Evolutionary conservation across 2,113 vertebrate genomes (phyloP), one percentile per base, ranked within the genome.

Genomic region (Panthera tigris): DNA sequence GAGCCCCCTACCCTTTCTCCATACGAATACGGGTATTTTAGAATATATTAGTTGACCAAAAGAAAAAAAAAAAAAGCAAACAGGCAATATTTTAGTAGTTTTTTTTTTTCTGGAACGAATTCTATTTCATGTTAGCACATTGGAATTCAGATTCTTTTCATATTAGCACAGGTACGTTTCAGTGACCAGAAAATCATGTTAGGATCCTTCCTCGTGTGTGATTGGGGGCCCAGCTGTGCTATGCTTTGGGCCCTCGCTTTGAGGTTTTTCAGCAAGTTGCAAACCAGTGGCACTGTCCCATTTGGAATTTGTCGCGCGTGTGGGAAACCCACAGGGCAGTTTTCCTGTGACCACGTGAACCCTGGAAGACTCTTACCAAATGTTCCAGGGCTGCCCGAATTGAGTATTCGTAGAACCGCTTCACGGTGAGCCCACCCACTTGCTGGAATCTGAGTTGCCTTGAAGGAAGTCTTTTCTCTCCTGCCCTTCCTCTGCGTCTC

Each of bases 281-380:
- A 57, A 78, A 33, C 33, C 8, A 5, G 41, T 7, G 68, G 27
- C 84, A 1, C 0, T 31, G 16, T 23, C 6, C 4, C 4, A 4
- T n/a, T 31, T 41, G 15, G 9, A 21, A 11, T 80, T 45, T 6
- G 6, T 61, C 52, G 85, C 78, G 2, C 13, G 0, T 52, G 1
- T 13, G 25, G 71, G 41, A 74, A 68, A 7, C 7, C 4, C 4
- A 0, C 3, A 25, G 52, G 50, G 7, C 15, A 5, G 7, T 45
- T 74, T 69, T 45, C 57, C n/a, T 39, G 0, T 36, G 25, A 10
- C 50, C 25, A 0, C 0, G 0, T 33, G 65, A 12, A 11, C 50
- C 71, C 12, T 15, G n/a, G 81, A 29, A 41, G n/a, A 27, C n/a
- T 71, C 18, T 19, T 23, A 23, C 1, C 3, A 8, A 61, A 61